phyloP scores from a whole-genome alignment of 2,113 vertebrate genomes.

The Sminthopsis crassicaudata region DNA sequence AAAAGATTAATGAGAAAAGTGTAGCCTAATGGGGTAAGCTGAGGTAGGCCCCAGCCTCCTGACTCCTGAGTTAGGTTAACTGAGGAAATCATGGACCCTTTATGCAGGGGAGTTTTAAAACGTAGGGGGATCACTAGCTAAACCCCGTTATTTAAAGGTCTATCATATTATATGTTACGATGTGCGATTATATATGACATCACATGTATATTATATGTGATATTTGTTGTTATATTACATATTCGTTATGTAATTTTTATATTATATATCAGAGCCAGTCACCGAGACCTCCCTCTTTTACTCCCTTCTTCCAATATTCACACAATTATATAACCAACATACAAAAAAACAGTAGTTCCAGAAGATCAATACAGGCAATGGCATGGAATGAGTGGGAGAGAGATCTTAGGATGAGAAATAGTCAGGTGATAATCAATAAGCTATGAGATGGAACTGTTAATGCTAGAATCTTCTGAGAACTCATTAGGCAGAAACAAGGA shows the following conservation, averaged over 20 bases:
- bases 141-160: too few relatives aligned
- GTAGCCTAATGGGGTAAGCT: too few relatives aligned
- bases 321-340: neutral
- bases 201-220: too few relatives aligned
- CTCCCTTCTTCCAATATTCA: neutral
- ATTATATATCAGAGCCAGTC: neutral
- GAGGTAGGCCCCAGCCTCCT: too few relatives aligned
- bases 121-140: too few relatives aligned
- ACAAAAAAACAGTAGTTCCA: neutral
- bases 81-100: too few relatives aligned
- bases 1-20: neutral
- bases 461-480: neutral
- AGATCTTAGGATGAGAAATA: neutral
- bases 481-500: neutral
- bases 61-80: too few relatives aligned
- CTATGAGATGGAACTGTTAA: neutral
- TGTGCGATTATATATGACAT: too few relatives aligned
- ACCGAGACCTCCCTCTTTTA: neutral
- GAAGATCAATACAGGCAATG: neutral
- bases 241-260: too few relatives aligned
- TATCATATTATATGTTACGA: too few relatives aligned
- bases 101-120: too few relatives aligned
- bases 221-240: too few relatives aligned
- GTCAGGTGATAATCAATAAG: neutral
- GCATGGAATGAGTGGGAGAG: neutral